Evolutionary conservation across 1,140 invertebrate species (phyloP).

Genomic region (Bombus polaris): DNA sequence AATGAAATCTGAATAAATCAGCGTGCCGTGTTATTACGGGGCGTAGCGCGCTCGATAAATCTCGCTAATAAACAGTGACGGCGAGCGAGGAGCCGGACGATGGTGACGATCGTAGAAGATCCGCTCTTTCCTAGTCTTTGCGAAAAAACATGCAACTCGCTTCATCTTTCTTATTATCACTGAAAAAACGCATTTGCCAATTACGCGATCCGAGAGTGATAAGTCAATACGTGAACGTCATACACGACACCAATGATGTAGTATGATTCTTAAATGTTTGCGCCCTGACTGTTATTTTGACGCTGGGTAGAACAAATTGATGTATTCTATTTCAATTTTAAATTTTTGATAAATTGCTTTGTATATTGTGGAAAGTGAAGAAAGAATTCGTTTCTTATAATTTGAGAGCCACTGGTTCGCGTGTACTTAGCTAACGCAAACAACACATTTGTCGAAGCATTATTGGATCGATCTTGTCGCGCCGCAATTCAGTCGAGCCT

Average conservation of each 20-base stretch:
- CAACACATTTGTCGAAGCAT: conserved; percentile 17
- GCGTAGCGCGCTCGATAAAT: conserved; percentile 54
- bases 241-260: neutral
- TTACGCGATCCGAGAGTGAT: neutral
- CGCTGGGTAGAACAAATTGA: neutral
- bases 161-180: neutral
- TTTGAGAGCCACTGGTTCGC: conserved; percentile 4
- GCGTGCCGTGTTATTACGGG: conserved; percentile 57
- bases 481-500: conserved; percentile 5
- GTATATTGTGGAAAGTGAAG: neutral
- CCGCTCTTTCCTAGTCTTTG: neutral
- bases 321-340: neutral
- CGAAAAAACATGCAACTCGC: too few species aligned
- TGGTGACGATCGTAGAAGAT: neutral
- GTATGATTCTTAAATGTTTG: neutral
- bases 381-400: neutral
- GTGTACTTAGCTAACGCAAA: neutral
- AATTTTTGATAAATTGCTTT: neutral
- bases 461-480: conserved; percentile 27
- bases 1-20: conserved; percentile 72
- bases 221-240: neutral
- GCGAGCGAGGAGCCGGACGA: neutral
- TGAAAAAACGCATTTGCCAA: neutral
- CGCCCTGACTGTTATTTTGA: neutral
- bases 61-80: conserved; percentile 60